phyloP scores from a whole-genome alignment of 2,113 vertebrate species.

The Zosterops borbonicus region DNA sequence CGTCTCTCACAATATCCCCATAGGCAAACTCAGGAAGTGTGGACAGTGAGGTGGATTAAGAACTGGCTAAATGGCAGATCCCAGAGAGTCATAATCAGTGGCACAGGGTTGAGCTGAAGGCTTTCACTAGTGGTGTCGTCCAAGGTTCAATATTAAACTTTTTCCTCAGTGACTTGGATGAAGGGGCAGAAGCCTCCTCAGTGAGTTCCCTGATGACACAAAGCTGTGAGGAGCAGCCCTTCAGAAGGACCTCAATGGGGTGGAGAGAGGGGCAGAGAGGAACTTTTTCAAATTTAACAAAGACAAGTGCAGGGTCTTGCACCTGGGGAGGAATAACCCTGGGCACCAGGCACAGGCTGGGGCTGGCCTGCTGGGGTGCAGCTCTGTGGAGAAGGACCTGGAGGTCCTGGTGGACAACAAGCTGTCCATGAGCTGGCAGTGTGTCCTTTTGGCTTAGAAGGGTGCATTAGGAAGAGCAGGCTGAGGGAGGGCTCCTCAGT shows the following conservation, averaged over 20 bases:
- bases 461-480: not conserved
- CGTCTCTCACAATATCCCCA: not conserved
- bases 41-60: not conserved
- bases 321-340: not conserved
- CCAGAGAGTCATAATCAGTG: not conserved
- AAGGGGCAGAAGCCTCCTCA: not conserved
- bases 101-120: not conserved
- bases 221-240: not conserved
- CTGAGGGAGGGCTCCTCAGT: not conserved
- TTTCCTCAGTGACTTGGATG: not conserved
- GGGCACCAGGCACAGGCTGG: not conserved
- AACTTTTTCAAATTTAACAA: not conserved
- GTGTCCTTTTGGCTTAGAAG: not conserved
- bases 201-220: not conserved
- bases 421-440: not conserved
- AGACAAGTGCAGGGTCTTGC: not conserved
- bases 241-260: not conserved
- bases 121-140: not conserved
- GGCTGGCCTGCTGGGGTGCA: not conserved
- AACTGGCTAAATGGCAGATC: not conserved
- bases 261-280: not conserved
- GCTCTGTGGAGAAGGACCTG: not conserved
- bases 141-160: not conserved
- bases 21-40: not conserved
- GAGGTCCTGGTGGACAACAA: not conserved